These are phyloP conservation scores for Cheilosia soror DNA, from an alignment of 2,888 invertebrate species.

Conservation along the genomic window DNA sequence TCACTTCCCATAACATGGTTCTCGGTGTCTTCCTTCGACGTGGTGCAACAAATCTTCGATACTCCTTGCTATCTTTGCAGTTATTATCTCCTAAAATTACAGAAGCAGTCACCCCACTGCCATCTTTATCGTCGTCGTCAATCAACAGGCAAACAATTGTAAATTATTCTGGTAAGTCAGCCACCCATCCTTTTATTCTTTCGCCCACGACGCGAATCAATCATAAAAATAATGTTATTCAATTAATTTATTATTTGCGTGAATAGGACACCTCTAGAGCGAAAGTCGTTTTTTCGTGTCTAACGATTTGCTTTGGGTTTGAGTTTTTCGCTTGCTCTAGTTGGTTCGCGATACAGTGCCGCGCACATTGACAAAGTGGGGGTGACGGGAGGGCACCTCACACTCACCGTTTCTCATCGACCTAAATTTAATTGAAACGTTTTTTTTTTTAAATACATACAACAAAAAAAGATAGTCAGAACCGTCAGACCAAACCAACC, in stretches of 20 bases:
- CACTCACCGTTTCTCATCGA: slow-evolving; percentile 56
- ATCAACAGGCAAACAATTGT: slow-evolving; percentile 72
- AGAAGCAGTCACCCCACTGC: slow-evolving; percentile 10
- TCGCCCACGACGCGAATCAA: slow-evolving; percentile 45
- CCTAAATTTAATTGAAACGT: slow-evolving; percentile 75
- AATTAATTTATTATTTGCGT: slow-evolving; percentile 62
- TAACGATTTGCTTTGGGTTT: slow-evolving; percentile 1
- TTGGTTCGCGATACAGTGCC: slow-evolving; percentile 65
- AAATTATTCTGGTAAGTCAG: slow-evolving; percentile 71
- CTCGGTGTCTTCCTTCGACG: slow-evolving; percentile 55
- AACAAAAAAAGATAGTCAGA: slow-evolving; percentile 16
- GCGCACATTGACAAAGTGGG: slow-evolving; percentile 33
- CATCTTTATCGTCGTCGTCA: slow-evolving; percentile 47
- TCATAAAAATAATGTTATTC: slow-evolving; percentile 53
- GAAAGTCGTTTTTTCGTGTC: slow-evolving; percentile 45
- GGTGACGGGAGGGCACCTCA: slow-evolving; percentile 33
- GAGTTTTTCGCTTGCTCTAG: slow-evolving; percentile 60
- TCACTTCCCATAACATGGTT: slow-evolving; percentile 60
- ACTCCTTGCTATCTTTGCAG: slow-evolving; percentile 53
- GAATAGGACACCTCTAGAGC: slow-evolving; percentile 47
- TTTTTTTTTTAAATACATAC: slow-evolving; percentile 55
- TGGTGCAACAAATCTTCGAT: slow-evolving; percentile 62
- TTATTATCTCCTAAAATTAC: slow-evolving; percentile 48
- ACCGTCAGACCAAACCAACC: slow-evolving; percentile 15
- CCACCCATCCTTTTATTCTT: slow-evolving; percentile 12